phyloP scores from a whole-genome alignment of 2,888 invertebrate genomes.

The Rhogogaster chlorosoma region DNA sequence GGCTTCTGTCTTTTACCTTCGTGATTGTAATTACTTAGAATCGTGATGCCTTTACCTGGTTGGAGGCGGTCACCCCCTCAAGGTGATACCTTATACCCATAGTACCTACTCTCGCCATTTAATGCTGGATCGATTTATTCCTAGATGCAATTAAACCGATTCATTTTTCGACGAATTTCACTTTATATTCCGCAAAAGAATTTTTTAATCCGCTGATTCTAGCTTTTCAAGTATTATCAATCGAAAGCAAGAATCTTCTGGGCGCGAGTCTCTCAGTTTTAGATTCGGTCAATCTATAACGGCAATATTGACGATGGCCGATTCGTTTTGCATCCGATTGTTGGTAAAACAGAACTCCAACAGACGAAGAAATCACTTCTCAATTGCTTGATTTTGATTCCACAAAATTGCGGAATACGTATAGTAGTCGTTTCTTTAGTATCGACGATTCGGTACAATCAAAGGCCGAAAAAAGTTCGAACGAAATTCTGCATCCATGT shows the following conservation, averaged over 20 bases:
- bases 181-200: not conserved
- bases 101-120: not conserved
- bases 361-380: not conserved
- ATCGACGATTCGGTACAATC: no score
- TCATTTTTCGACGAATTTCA: not conserved
- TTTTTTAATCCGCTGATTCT: not conserved
- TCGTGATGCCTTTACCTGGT: not conserved
- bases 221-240: not conserved
- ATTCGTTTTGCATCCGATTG: not conserved
- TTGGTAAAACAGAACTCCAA: not conserved
- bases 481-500: not conserved
- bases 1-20: slow-evolving; percentile 20
- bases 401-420: not conserved
- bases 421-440: no score
- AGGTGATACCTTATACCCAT: slow-evolving; percentile 18
- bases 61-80: slow-evolving; percentile 23
- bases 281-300: not conserved
- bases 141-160: not conserved
- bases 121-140: not conserved
- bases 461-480: not conserved
- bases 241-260: not conserved
- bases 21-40: slow-evolving; percentile 31
- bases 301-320: not conserved
- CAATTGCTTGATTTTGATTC: not conserved
- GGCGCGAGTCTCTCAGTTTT: no score